Base-by-base conservation (phyloP, 1,140 invertebrate species). In the Zaprionus capensis region DNA sequence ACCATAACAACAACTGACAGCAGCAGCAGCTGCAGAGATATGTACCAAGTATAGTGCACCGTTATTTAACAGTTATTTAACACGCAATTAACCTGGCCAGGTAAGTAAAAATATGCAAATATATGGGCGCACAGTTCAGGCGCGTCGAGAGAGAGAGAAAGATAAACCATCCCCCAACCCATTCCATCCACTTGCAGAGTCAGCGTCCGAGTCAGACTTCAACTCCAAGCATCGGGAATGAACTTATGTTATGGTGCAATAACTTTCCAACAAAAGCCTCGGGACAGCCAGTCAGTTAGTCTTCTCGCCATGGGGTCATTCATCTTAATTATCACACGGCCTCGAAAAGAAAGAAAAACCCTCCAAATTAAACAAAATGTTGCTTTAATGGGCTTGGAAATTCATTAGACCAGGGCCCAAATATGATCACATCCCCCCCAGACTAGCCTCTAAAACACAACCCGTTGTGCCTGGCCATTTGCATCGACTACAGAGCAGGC, bases 11-110 rank as follows among this genome's bases (percentile, higher is more conserved):
- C 26, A 20, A 24, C 59, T 53, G 53, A 12, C 22, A 24, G 62
- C 31, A 24, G 20, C 17, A 49, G 38, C 31, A 41, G 56, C 55
- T 34, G 31, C 31, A 34, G 15, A 77, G 64, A 67, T 76, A 51
- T 24, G 20, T 51, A 49, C 46, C 46, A 20, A 51, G 46, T 72
- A 63, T 28, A 58, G 28, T 78, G 75, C 20, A 83, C 83, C 71
- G 83, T 88, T 75, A 71, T 74, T 88, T 87, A 87, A 87, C 83
- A 80, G 83, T 87, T 87, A 83, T 80, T 88, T 88, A 88, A 87
- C 84, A 87, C 83, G 81, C 71, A 87, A 87, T 87, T 87, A 87
- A 87, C 83, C 80, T 73, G 53, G 26, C 51, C 65, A 46, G 41
- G 81, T 65, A 82, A 62, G 64, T 70, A 80, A 80, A 44, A 55